Evolutionary conservation across 2,888 invertebrate genomes (phyloP).

Genomic region (Hydropsyche betteni): DNA sequence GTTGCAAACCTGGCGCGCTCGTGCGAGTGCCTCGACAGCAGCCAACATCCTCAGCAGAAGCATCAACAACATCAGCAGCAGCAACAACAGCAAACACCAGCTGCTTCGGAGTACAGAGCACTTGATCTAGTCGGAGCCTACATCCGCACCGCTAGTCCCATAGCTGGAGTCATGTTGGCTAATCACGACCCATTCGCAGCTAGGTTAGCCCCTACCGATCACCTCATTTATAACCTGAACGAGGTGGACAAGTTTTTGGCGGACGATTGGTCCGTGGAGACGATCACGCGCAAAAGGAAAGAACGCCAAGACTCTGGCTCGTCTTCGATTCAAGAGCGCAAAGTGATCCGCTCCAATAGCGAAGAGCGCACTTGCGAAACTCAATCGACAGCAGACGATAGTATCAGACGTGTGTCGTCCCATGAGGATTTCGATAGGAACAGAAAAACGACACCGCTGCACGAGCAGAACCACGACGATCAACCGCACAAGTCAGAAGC

Average conservation of each 20-base stretch:
- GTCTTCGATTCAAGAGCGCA: conserved; percentile 68
- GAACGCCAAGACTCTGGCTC: conserved; percentile 71
- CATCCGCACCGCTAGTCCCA: conserved; percentile 40
- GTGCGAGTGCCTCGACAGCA: conserved; percentile 57
- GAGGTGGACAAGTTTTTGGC: conserved; percentile 49
- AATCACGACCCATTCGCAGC: conserved; percentile 40
- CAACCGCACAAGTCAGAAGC: conserved; percentile 43
- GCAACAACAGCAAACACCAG: conserved; percentile 15
- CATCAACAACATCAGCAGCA: conserved; percentile 25
- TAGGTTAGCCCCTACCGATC: conserved; percentile 38
- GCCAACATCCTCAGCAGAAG: conserved; percentile 22
- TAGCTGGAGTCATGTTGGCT: conserved; percentile 34
- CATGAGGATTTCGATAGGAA: conserved; percentile 69
- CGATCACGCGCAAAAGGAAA: conserved; percentile 66
- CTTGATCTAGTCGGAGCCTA: conserved; percentile 32
- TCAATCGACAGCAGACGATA: conserved; percentile 49
- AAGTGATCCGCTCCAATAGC: conserved; percentile 70
- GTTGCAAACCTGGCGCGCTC: conserved; percentile 67
- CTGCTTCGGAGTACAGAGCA: conserved; percentile 24
- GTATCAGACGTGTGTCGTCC: conserved; percentile 69
- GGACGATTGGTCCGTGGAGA: conserved; percentile 54
- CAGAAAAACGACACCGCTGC: conserved; percentile 54
- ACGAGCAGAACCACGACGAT: conserved; percentile 55
- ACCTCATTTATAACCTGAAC: conserved; percentile 47
- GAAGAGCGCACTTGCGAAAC: conserved; percentile 64